Evolutionary conservation across 2,888 invertebrate species (phyloP).

Genomic region (Hymenopus coronatus): DNA sequence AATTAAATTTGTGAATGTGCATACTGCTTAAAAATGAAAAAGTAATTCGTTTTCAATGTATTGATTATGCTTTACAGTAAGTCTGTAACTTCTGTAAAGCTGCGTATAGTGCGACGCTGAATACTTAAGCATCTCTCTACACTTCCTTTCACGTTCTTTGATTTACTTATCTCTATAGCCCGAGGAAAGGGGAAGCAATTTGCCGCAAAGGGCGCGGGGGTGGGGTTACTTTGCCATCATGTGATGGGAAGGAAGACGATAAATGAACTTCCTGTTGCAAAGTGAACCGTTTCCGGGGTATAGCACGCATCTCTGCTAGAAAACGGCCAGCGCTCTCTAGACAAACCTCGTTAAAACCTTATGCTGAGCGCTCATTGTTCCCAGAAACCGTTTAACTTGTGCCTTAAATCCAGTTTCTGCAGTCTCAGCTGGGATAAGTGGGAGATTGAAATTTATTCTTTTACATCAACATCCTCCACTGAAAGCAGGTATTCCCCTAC

Average conservation of each 20-base stretch:
- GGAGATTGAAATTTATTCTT: too few species aligned
- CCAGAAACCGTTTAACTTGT: neutral
- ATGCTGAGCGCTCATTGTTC: neutral
- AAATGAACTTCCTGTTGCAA: neutral
- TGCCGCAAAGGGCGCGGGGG: neutral
- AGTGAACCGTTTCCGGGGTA: neutral
- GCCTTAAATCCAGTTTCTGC: neutral
- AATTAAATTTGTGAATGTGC: too few species aligned
- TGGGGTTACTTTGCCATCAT: neutral
- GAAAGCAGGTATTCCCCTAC: neutral
- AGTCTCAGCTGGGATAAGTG: neutral
- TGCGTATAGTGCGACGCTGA: neutral
- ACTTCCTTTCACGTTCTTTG: neutral
- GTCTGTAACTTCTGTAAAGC: too few species aligned
- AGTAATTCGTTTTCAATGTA: too few species aligned
- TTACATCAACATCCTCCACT: neutral
- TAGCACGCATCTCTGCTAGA: neutral
- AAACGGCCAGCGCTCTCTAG: neutral
- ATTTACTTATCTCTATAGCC: neutral
- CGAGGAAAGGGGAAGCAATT: neutral
- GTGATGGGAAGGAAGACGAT: neutral
- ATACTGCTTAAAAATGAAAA: too few species aligned
- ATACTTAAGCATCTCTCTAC: neutral
- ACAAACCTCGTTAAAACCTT: neutral
- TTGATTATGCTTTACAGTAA: too few species aligned